Conservation (phyloP, 1,140 invertebrate species). For the Rhopalosiphum padi region DNA sequence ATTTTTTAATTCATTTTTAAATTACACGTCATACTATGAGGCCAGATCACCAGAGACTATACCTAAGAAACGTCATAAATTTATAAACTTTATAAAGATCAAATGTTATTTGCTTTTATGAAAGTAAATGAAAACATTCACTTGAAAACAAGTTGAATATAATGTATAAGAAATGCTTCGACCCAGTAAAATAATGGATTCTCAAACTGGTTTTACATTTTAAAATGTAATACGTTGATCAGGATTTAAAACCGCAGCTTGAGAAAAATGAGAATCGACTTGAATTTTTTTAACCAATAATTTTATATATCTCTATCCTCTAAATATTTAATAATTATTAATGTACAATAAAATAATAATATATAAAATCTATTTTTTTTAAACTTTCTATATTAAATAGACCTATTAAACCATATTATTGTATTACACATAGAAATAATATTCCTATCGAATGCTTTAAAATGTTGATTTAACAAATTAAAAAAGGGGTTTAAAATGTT, state of each 20-base stretch:
- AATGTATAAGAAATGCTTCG: not conserved
- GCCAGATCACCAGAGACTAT: not conserved
- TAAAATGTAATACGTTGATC: not conserved
- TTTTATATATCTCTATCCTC: not conserved
- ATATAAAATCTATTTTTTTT: not conserved
- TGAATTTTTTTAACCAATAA: not conserved
- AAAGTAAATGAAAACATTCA: slow-evolving; percentile 23
- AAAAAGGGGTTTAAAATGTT: not conserved
- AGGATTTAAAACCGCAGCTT: not conserved
- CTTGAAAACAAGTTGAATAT: not conserved
- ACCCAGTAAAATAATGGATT: slow-evolving; percentile 30
- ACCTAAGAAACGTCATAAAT: not conserved
- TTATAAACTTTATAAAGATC: slow-evolving; percentile 4
- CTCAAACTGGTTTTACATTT: not conserved
- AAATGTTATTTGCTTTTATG: not conserved
- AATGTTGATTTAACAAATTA: not conserved
- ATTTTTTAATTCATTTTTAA: not conserved
- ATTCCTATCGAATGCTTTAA: not conserved
- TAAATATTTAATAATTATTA: not conserved
- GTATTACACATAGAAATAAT: not conserved
- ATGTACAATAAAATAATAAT: not conserved
- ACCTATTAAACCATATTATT: not conserved
- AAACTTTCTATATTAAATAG: not conserved
- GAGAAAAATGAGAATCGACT: not conserved
- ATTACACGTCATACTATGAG: not conserved